Base-by-base conservation (phyloP, 1,140 invertebrate genomes). In the Piezodorus guildinii region DNA sequence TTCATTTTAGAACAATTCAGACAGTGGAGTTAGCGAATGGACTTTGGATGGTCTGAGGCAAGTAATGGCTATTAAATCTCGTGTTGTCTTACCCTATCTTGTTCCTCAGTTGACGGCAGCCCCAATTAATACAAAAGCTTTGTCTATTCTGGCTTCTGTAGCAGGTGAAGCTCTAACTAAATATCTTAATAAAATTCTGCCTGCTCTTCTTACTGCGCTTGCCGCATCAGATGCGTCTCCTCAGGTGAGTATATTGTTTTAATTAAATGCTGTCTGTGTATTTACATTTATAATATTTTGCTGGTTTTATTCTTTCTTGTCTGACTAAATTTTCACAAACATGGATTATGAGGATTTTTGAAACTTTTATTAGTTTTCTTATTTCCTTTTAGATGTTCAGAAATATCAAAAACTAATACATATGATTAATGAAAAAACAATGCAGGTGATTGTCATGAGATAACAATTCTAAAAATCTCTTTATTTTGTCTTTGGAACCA, bases 21-120 rank as follows among this genome's bases (percentile, higher is more conserved):
- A 90, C 75, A 79, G 76, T 5, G 80, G 77, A 14, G 75, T 85
- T 39, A 88, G 88, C 0, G 91, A 94, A 72, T 87, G 86, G 71
- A 91, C 93, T 1, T 77, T 98, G 60, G 94, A 98, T 76, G 95
- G 94, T 46, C 79, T 98, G 62, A 83, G 91, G 63, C 94, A 98
- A 83, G 90, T 98, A 6, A 96, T 98, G 91, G 86, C 90, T 15
- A 92, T 97, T 45, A 98, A 96, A 78, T 94, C 93, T 10, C 80
- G 91, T 68, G 94, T 94, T 0, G 93, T 98, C 30, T 75, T 99
- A 64, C 95, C 95, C 3, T 97, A 97, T 75, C 78, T 98, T 52
- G 87, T 99, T 54, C 96, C 96, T 16, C 94, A 97, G 77, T 77
- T 98, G 67, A 96, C 90, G 3, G 82, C 85, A 23, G 83, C 86